Evolutionary conservation across 2,113 vertebrate genomes (phyloP).

Genomic region (Agapornis roseicollis): DNA sequence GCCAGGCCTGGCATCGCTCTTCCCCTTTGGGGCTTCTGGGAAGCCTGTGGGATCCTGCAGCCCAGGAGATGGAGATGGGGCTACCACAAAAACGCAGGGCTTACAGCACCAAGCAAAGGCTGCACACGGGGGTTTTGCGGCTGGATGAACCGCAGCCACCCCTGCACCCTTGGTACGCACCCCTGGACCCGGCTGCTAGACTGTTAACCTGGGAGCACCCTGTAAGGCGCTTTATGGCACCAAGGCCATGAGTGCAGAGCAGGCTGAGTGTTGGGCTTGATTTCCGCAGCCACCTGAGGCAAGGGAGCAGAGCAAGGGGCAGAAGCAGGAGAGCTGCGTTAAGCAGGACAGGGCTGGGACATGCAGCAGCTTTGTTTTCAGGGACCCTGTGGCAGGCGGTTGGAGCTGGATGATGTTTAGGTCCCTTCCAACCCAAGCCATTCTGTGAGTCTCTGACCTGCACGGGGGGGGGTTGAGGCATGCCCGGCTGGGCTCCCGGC

Average conservation of each 20-base stretch:
- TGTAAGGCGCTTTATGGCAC: fast-evolving
- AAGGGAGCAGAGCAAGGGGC: neutral
- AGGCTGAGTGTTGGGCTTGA: fast-evolving
- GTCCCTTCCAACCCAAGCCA: neutral
- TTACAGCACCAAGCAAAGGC: neutral
- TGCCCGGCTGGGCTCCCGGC: neutral
- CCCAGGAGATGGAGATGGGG: neutral
- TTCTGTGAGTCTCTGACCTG: neutral
- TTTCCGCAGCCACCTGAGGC: neutral
- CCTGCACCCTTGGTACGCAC: neutral
- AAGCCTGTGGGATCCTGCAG: fast-evolving
- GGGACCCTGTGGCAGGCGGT: neutral
- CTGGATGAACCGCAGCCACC: fast-evolving
- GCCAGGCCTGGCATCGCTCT: neutral
- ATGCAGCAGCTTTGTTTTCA: neutral
- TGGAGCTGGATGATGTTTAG: neutral
- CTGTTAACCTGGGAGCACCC: fast-evolving
- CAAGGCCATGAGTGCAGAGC: fast-evolving
- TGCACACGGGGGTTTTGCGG: neutral
- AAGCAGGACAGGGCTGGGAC: fast-evolving
- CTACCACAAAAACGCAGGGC: neutral
- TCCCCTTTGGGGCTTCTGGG: neutral
- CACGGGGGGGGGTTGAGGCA: neutral
- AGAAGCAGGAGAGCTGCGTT: fast-evolving
- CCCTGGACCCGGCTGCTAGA: fast-evolving